phyloP scores from a whole-genome alignment of 1,140 invertebrate genomes.

The Lasioglossum baleicum region DNA sequence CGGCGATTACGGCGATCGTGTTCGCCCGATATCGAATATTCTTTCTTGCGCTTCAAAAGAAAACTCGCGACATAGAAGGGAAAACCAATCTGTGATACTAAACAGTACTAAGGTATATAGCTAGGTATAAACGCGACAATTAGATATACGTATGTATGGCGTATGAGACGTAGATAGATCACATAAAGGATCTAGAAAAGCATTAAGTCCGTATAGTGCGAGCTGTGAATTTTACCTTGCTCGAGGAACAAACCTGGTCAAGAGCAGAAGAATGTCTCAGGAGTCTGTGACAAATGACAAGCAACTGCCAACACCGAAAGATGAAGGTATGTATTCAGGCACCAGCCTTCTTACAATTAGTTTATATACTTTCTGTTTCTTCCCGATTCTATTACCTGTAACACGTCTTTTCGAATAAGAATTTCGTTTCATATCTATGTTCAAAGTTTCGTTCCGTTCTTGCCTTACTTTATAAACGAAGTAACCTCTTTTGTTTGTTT shows the following conservation, averaged over 20 bases:
- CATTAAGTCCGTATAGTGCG: constrained; percentile 47
- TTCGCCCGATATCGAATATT: constrained; percentile 22
- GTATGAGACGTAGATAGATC: constrained; percentile 52
- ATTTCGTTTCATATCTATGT: no score
- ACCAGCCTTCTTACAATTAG: not conserved
- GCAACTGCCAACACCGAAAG: constrained; percentile 60
- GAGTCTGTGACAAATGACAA: constrained; percentile 73
- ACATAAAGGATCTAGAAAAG: constrained; percentile 49
- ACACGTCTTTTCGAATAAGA: no score
- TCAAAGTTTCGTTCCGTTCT: not conserved
- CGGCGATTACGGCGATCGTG: constrained; percentile 6
- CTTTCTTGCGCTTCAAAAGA: constrained; percentile 48
- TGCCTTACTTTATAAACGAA: not conserved
- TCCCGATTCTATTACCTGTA: not conserved
- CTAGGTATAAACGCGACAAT: constrained; percentile 58
- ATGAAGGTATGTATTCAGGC: constrained; percentile 30
- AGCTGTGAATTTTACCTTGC: constrained; percentile 42
- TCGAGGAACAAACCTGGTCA: constrained; percentile 35
- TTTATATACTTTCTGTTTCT: not conserved
- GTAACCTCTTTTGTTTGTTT: not conserved
- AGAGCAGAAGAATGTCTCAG: constrained; percentile 66
- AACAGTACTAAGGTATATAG: constrained; percentile 72
- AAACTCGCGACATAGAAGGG: constrained; percentile 52
- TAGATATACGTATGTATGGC: constrained; percentile 49
- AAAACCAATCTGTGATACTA: constrained; percentile 78